Evolutionary conservation across 2,113 vertebrate species (phyloP), one percentile per base, ranked within the genome.

Genomic region (Eupsittula cactorum): DNA sequence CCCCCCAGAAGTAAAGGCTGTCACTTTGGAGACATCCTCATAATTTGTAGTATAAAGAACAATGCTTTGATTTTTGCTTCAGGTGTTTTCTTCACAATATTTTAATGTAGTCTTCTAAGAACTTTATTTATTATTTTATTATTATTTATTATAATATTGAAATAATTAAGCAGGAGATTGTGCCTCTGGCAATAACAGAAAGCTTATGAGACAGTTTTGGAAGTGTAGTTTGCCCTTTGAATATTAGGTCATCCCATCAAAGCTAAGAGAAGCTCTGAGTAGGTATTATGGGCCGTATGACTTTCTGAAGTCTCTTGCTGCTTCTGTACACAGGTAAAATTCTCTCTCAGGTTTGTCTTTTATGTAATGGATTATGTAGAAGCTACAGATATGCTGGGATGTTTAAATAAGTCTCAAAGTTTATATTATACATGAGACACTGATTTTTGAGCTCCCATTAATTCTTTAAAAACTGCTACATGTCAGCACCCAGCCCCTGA

Each of bases 361-460:
- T 81, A 42, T 42, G 6, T 41, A 84, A 64, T 11, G 44, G 37
- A 78, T 71, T 17, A 33, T 47, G 16, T 29, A 82, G 65, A 91
- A 94, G 35, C 15, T 68, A 70, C 11, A 81, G 44, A 84, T 70
- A 59, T 55, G 12, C n/a, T 64, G 78, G 35, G 19, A 46, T 53
- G 18, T 46, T 86, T 81, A 47, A 92, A 82, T 73, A 37, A 31
- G 7, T 57, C n/a, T 59, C 42, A 44, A 70, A 50, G 6, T 5
- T 76, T 90, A 9, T n/a, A 42, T 39, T 46, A 64, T 33, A 74
- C 21, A 53, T 2, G 1, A 92, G 62, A 63, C 12, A 41, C 28
- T 42, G 41, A 53, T 94, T 92, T 90, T 84, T 74, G 13, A 39
- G 25, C 60, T 94, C 77, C 64, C 46, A 75, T 91, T 95, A 89